These are phyloP conservation scores for Pseudopipra pipra DNA, from an alignment of 2,113 vertebrate genomes.

Conservation along the genomic window DNA sequence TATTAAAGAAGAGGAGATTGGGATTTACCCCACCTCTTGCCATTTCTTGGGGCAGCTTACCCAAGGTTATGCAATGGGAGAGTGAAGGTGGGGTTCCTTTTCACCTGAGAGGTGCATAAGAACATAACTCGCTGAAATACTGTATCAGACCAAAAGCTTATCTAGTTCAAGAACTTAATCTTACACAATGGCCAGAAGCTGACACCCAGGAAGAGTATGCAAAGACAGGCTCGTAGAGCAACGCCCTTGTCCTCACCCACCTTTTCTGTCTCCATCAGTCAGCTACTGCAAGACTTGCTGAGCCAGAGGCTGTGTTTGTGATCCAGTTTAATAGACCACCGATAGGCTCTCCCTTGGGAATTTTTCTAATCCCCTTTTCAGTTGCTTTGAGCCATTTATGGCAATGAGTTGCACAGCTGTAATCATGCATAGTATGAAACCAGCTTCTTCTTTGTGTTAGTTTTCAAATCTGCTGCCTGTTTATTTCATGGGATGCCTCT, in stretches of 20 bases:
- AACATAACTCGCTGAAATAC: background rate
- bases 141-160: background rate
- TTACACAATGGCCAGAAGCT: background rate
- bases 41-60: background rate
- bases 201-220: background rate
- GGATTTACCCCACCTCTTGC: background rate
- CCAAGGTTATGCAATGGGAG: background rate
- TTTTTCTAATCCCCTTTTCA: background rate
- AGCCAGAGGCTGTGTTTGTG: background rate
- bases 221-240: background rate
- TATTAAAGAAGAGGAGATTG: background rate
- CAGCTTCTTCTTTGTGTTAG: background rate
- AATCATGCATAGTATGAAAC: background rate
- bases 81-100: background rate
- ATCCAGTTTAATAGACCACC: background rate
- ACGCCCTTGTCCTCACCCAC: background rate
- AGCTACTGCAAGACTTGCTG: background rate
- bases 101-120: background rate
- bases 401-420: background rate
- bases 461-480: background rate
- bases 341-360: fast-evolving
- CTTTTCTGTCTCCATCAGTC: background rate
- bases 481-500: background rate
- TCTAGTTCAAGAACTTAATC: background rate
- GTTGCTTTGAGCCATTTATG: conserved; percentile 22